Base-by-base conservation (phyloP, 2,797 vertebrate species). In the Arctocebus calabarensis region DNA sequence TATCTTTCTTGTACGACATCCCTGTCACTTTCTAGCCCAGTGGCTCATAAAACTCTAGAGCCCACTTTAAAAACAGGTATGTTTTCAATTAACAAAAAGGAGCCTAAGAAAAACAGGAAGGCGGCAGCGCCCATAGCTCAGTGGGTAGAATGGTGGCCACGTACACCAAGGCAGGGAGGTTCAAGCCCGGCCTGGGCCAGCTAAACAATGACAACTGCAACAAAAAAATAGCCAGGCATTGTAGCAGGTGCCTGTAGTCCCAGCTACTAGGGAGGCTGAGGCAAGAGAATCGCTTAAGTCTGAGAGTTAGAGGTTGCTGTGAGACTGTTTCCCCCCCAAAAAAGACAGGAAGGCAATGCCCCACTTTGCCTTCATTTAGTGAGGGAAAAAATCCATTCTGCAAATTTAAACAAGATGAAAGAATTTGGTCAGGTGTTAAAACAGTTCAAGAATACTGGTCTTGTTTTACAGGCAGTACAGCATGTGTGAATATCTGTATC, bases 401-500 rank as follows among this genome's bases (percentile, higher is more conserved):
- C 62, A 78, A 84, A 91, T 52, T 89, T 57, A 93, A 96, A 90
- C 43, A 73, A 70, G 37, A 84, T 64, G 62, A 66, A 94, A 78
- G 9, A 87, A 84, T 84, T 91, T 71, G 71, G 90, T 85, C 68
- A 92, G 62, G 19, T 32, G 14, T 89, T 93, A 88, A 83, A 90
- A 88, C 34, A 93, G 29, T 57, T 89, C 66, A 94, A 95, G 64
- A 95, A 89, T 62, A 68, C 43, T 55, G 48, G 68, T 79, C 78
- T 95, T 95, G 40, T 90, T 94, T 94, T 74, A 79, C 10, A 70
- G 78, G 73, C 0, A 9, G 93, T 94, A 91, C 94, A 73, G 66
- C 75, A 13, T 87, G 34, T 96, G 83, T 82, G 94, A 95, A 86
- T 93, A 84, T 57, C 83, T 57, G 43, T 95, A 83, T 86, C 48